Percentiles rank a stretch among this genome's conserved stretches.
Conservation (phyloP, 2,113 vertebrate genomes). For the Ivindomyrus marchei region DNA sequence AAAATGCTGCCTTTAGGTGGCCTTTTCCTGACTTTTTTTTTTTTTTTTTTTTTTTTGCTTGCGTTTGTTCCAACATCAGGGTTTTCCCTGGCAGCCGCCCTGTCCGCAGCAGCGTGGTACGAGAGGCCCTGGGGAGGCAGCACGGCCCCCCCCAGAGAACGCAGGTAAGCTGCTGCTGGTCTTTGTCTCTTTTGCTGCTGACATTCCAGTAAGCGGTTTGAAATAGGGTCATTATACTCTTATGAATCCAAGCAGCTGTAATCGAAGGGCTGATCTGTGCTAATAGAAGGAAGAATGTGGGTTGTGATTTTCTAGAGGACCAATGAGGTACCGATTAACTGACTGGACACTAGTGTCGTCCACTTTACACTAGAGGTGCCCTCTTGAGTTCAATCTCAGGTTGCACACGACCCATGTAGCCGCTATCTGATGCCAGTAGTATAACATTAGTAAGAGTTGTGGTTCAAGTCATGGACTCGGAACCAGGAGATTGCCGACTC, state of each 20-base stretch:
- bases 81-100: constrained; percentile 79
- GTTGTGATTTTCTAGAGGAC: neutral
- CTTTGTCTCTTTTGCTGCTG: neutral
- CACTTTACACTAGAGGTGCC: neutral
- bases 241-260: neutral
- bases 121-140: constrained; percentile 61
- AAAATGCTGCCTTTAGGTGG: neutral
- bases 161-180: constrained; percentile 64
- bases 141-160: constrained; percentile 71
- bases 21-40: neutral
- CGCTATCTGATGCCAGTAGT: neutral
- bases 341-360: neutral
- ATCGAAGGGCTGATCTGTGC: neutral
- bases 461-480: neutral
- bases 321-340: neutral
- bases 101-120: constrained; percentile 70
- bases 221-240: neutral
- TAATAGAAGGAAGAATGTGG: neutral
- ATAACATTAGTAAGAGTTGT: neutral
- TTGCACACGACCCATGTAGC: neutral
- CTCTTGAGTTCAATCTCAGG: neutral
- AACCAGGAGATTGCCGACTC: neutral
- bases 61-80: constrained; percentile 44
- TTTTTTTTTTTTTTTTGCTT: neutral
- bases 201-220: neutral